Conservation (phyloP, 1,140 invertebrate genomes). For the Drosophila rhopaloa region DNA sequence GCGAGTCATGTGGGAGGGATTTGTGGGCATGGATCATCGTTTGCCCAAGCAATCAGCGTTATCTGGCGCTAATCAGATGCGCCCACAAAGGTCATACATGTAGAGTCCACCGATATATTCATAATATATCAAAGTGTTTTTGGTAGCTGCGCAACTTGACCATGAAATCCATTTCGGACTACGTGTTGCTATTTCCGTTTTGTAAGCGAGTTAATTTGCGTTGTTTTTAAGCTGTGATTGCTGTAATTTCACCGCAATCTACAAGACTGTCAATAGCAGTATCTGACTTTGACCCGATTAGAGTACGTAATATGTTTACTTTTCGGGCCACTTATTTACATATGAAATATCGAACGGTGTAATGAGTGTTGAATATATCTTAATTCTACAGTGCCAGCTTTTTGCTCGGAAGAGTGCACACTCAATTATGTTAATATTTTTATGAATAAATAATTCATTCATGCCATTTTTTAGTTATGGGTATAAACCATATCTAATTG, state of each 20-base stretch:
- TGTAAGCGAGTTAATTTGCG: constrained; percentile 73
- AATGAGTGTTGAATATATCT: not conserved
- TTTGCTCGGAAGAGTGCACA: too few relatives aligned
- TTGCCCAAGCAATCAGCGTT: constrained; percentile 64
- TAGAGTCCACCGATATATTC: not conserved
- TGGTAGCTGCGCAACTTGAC: constrained; percentile 51
- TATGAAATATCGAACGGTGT: not conserved
- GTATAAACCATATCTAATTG: too few relatives aligned
- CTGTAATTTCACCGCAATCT: constrained; percentile 60
- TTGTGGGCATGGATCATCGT: constrained; percentile 37
- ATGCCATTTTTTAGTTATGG: too few relatives aligned
- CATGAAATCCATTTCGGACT: constrained; percentile 71
- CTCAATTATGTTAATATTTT: too few relatives aligned
- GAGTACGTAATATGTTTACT: constrained; percentile 48
- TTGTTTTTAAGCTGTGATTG: constrained; percentile 43
- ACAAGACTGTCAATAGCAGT: constrained; percentile 43
- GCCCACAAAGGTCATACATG: constrained; percentile 36
- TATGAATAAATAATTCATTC: too few relatives aligned
- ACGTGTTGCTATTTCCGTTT: constrained; percentile 78
- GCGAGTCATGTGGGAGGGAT: constrained; percentile 43
- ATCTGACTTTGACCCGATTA: constrained; percentile 76
- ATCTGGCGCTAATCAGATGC: constrained; percentile 63
- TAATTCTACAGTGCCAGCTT: too few relatives aligned
- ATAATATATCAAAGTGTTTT: constrained; percentile 26
- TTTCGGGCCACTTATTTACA: constrained; percentile 18